These are phyloP conservation scores for Mamestra configurata DNA, from an alignment of 1,140 invertebrate species.

Conservation along the genomic window DNA sequence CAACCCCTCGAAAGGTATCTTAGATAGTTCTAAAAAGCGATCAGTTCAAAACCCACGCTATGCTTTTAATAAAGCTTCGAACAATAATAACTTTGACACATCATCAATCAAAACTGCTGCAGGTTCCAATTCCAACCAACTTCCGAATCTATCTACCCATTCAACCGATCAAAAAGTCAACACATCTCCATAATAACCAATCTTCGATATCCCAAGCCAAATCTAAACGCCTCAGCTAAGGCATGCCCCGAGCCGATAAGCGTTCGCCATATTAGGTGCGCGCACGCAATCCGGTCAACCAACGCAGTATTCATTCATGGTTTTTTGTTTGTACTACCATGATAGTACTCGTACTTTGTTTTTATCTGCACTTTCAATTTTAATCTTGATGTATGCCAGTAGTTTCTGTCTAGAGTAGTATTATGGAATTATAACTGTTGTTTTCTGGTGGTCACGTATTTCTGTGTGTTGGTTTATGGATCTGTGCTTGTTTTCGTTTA, in stretches of 20 bases:
- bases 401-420: background rate
- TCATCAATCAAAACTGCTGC: background rate
- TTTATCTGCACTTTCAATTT: slow-evolving; percentile 26
- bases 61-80: background rate
- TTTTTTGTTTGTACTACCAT: slow-evolving; percentile 54
- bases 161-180: background rate
- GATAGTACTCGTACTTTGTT: slow-evolving; percentile 27
- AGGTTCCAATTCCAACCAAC: background rate
- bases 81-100: background rate
- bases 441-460: background rate
- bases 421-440: background rate
- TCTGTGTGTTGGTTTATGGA: too few relatives aligned
- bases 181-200: background rate
- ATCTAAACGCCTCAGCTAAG: slow-evolving; percentile 19
- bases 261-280: slow-evolving; percentile 52
- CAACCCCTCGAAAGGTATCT: too few relatives aligned
- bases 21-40: too few relatives aligned
- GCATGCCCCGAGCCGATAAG: slow-evolving; percentile 32
- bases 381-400: slow-evolving; percentile 15
- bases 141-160: background rate
- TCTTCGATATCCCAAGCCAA: background rate
- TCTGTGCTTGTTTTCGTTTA: too few relatives aligned
- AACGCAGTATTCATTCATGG: slow-evolving; percentile 54
- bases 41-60: background rate
- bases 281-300: slow-evolving; percentile 46